phyloP scores from a whole-genome alignment of 2,888 invertebrate genomes.

The Hedychridium roseum region DNA sequence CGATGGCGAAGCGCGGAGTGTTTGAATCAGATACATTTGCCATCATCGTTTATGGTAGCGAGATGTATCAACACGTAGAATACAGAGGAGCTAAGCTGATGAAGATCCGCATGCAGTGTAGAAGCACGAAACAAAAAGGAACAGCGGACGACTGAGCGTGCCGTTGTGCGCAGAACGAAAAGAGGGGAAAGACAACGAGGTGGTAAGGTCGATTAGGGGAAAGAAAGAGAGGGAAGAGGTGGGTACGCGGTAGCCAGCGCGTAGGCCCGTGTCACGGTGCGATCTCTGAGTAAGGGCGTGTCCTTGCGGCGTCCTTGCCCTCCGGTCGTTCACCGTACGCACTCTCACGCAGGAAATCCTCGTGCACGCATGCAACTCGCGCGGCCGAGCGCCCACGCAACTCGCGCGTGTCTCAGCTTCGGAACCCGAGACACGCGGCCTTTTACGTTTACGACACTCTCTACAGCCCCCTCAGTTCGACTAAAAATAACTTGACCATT shows the following conservation, averaged over 20 bases:
- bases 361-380: constrained; percentile 20
- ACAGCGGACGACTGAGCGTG: too few relatives aligned
- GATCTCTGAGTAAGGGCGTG: constrained; percentile 42
- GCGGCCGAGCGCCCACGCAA: constrained; percentile 42
- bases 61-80: too few relatives aligned
- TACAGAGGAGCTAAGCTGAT: too few relatives aligned
- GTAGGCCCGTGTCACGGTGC: constrained; percentile 5
- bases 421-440: constrained; percentile 46
- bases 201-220: too few relatives aligned
- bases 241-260: constrained; percentile 8
- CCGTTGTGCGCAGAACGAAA: neutral
- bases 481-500: constrained; percentile 49
- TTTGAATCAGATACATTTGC: too few relatives aligned
- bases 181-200: neutral
- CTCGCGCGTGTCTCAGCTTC: constrained; percentile 33
- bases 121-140: too few relatives aligned
- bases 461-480: constrained; percentile 28
- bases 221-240: constrained; percentile 4
- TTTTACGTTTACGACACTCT: constrained; percentile 51
- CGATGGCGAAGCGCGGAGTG: too few relatives aligned
- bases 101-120: too few relatives aligned
- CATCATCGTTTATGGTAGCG: too few relatives aligned
- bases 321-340: constrained; percentile 57
- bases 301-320: constrained; percentile 63
- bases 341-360: constrained; percentile 19